Evolutionary conservation across 2,888 invertebrate species (phyloP), one percentile per base, ranked within the genome.

Genomic region (Meiosimyza platycephala): DNA sequence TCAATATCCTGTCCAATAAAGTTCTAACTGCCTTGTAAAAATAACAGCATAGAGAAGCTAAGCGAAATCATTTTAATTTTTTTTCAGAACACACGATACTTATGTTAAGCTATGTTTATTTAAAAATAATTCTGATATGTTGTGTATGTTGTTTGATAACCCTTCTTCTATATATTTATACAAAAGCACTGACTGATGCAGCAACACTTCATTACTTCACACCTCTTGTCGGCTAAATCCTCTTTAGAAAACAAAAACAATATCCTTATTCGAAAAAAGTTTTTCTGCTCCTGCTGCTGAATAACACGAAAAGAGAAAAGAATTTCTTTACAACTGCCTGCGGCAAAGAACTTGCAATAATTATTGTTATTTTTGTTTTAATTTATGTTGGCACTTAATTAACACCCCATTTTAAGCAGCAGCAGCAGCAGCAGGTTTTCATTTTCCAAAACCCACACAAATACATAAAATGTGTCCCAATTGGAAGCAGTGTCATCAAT

Each of bases 341-440:
- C 18, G 64, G 64, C 64, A 18, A 64, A 48, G 48, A 40, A 40
- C 40, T 40, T 40, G 40, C 48, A 64, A 64, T 67, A 51, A 62
- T 72, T 69, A 51, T 73, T 68, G 40, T 57, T 66, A 51, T 70
- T 72, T 69, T 74, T 70, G 74, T 76, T 66, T 60, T 68, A 72
- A 78, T 76, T 62, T 74, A 71, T 76, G 78, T 78, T 77, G 76
- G 75, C 77, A 76, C 76, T 73, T 78, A 76, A 78, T 78, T 78
- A 78, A 70, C 71, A 74, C 71, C 64, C 64, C 48, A 48, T 50
- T 64, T 57, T 55, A 28, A 28, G 28, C 28, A 28, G 28, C 28
- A 18, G 57, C 28, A 18, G 57, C 50, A 63, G 63, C 48, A 64
- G 64, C 64, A 64, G 64, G 64, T 64, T 64, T 64, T 64, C 48